Evolutionary conservation across 2,888 invertebrate species (phyloP).

Genomic region (Thymelicus acteon): DNA sequence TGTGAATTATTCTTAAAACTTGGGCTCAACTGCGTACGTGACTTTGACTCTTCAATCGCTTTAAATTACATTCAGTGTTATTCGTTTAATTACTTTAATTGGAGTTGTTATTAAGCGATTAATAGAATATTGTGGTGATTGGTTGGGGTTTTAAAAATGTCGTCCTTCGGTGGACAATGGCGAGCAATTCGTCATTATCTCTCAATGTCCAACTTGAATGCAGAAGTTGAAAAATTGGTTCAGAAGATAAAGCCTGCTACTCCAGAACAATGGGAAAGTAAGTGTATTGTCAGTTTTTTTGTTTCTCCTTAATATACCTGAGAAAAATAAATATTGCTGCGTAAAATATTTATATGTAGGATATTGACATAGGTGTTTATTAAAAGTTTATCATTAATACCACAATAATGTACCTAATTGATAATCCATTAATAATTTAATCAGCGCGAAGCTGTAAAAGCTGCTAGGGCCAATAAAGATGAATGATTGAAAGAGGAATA

Average conservation of each 20-base stretch:
- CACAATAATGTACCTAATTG: too few relatives aligned
- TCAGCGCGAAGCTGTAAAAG: too few relatives aligned
- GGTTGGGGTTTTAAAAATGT: slow-evolving; percentile 54
- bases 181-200: slow-evolving; percentile 72
- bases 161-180: slow-evolving; percentile 77
- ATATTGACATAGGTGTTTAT: too few relatives aligned
- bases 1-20: slow-evolving; percentile 28
- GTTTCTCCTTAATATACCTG: not conserved
- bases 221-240: slow-evolving; percentile 72
- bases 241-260: slow-evolving; percentile 67
- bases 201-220: slow-evolving; percentile 64
- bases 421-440: too few relatives aligned
- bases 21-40: slow-evolving; percentile 42
- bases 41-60: slow-evolving; percentile 31
- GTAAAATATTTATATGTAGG: not conserved
- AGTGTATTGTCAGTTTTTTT: slow-evolving; percentile 47
- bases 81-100: slow-evolving; percentile 6
- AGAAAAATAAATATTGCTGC: slow-evolving; percentile 10
- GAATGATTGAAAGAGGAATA: too few relatives aligned
- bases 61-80: slow-evolving; percentile 31
- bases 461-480: too few relatives aligned
- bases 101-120: slow-evolving; percentile 5
- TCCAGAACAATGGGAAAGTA: slow-evolving; percentile 77
- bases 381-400: too few relatives aligned
- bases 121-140: not conserved